These are phyloP conservation scores for Spinus pinus DNA, from an alignment of 2,797 vertebrate genomes.

Conservation along the genomic window DNA sequence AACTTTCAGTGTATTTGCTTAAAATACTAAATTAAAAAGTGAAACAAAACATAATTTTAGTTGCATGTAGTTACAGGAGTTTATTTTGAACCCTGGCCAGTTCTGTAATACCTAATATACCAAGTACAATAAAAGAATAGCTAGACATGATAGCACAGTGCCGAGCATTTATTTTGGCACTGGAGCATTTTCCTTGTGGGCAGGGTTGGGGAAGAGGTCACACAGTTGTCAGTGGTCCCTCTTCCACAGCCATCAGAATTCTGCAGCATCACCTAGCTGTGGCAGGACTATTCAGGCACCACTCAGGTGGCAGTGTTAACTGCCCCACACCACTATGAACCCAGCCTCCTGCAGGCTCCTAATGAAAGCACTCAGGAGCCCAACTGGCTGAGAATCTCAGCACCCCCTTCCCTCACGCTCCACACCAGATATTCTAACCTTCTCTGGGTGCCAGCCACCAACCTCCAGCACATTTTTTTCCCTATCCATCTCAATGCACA, in stretches of 20 bases:
- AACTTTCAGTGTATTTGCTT: background rate
- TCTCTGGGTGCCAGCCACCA: background rate
- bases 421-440: background rate
- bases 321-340: accelerated
- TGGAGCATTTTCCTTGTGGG: background rate
- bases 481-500: background rate
- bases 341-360: background rate
- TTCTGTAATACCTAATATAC: slow-evolving; percentile 2
- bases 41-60: slow-evolving; percentile 14
- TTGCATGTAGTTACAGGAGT: slow-evolving; percentile 11
- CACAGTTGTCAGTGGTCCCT: background rate
- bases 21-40: slow-evolving; percentile 37
- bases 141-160: background rate
- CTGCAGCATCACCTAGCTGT: background rate
- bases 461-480: background rate
- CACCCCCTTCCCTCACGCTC: background rate
- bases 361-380: background rate
- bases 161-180: background rate
- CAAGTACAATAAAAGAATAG: background rate
- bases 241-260: background rate
- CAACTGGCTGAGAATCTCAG: background rate
- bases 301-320: background rate
- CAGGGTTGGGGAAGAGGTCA: background rate
- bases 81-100: slow-evolving; percentile 26
- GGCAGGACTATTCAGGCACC: background rate